Evolutionary conservation across 2,113 vertebrate species (phyloP), one percentile per base, ranked within the genome.

Genomic region (Myotis brandtii): DNA sequence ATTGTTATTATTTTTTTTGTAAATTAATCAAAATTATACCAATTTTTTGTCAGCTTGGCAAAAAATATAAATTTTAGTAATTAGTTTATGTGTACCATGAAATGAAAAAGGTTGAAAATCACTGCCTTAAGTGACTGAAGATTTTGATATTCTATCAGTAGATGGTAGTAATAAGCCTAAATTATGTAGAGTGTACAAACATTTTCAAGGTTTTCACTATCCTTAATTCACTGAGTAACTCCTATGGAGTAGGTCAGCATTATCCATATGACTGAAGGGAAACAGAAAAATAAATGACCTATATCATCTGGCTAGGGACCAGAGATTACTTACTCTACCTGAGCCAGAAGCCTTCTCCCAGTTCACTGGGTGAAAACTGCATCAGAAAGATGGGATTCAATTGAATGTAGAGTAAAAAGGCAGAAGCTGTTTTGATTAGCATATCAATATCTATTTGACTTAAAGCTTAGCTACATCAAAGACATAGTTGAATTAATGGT

Each of bases 261-360:
- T 89, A 80, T 43, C 34, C 40, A 90, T 20, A 16, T 77, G 40
- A 75, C 66, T 77, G 62, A 75, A 54, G 93, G 52, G 56, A 93
- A 27, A 34, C 32, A 87, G 54, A 43, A 86, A 94, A 96, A 80
- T 54, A 87, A 95, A 59, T 91, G 59, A 91, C 46, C 20, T 48
- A 11, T 43, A 17, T 73, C 67, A 62, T 37, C 79, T 90, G 75
- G 25, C 83, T 89, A 72, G 91, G 23, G 62, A 80, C 40, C 43
- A 50, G 48, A 37, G 59, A 77, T 12, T 56, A 43, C 2, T 16
- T 50, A 43, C 2, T n/a, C 9, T 64, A 32, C 52, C 27, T 56
- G 82, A 96, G 25, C 43, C 40, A 83, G 40, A 17, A 80, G 56
- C 17, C 23, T 27, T 88, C 32, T 30, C 34, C 27, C 46, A 27